Evolutionary conservation across 2,888 invertebrate species (phyloP).

Genomic region (Periphyllus acericola): DNA sequence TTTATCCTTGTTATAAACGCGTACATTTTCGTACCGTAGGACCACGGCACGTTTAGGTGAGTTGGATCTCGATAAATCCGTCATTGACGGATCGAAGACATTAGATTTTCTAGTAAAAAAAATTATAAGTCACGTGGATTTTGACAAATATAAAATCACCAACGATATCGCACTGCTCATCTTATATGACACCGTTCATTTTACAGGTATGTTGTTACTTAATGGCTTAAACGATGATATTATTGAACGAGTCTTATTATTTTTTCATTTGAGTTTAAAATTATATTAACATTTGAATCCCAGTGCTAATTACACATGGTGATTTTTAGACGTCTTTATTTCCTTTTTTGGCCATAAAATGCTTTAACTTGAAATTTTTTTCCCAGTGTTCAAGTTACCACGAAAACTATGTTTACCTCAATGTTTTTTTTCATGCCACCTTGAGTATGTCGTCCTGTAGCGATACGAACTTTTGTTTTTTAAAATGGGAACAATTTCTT

Average conservation of each 20-base stretch:
- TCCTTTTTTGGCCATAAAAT: too few relatives aligned
- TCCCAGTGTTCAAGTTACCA: too few relatives aligned
- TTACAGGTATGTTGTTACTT: conserved; percentile 22
- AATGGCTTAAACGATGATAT: too few relatives aligned
- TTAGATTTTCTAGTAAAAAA: conserved; percentile 60
- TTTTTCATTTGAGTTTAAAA: not conserved
- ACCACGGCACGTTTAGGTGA: conserved; percentile 63
- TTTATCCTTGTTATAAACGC: not conserved
- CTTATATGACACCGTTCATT: conserved; percentile 9
- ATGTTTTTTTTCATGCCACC: too few relatives aligned
- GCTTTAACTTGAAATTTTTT: too few relatives aligned
- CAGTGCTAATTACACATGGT: too few relatives aligned
- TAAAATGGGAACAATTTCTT: too few relatives aligned
- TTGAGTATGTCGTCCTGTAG: too few relatives aligned
- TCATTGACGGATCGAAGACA: conserved; percentile 61
- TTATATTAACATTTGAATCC: not conserved
- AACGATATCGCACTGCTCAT: conserved; percentile 63
- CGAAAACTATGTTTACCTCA: too few relatives aligned
- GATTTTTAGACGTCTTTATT: too few relatives aligned
- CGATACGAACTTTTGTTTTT: too few relatives aligned
- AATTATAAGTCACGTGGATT: conserved; percentile 61
- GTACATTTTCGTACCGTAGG: conserved; percentile 17
- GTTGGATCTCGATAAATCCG: conserved; percentile 58
- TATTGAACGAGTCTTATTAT: too few relatives aligned
- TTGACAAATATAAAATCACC: conserved; percentile 11